These are phyloP conservation scores for Chloroceryle inda DNA, from an alignment of 2,797 vertebrate species.

Conservation along the genomic window DNA sequence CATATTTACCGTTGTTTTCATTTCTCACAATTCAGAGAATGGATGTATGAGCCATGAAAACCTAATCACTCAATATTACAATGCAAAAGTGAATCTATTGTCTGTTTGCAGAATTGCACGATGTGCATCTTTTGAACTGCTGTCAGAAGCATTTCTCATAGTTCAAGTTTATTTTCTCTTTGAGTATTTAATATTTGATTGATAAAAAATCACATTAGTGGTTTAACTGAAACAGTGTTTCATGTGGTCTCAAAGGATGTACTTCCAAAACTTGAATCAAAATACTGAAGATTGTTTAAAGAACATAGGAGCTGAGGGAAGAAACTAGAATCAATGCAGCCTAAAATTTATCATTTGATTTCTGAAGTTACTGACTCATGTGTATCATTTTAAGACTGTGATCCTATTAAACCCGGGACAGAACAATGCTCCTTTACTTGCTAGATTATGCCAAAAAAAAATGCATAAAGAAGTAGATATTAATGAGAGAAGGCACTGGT, in stretches of 20 bases:
- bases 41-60: not conserved
- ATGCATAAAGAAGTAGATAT: not conserved
- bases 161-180: slow-evolving; percentile 32
- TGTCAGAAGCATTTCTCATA: not conserved
- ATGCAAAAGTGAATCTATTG: not conserved
- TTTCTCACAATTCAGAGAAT: slow-evolving; percentile 19
- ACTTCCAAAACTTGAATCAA: slow-evolving; percentile 25
- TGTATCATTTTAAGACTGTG: not conserved
- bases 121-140: slow-evolving; percentile 15
- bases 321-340: slow-evolving; percentile 51
- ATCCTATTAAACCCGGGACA: slow-evolving; percentile 19
- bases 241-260: slow-evolving; percentile 10
- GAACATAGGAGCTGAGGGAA: not conserved
- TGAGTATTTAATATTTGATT: slow-evolving; percentile 44
- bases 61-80: not conserved
- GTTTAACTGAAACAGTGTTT: slow-evolving; percentile 48
- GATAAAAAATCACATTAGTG: slow-evolving; percentile 48
- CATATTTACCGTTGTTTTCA: slow-evolving; percentile 26
- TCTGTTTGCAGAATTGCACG: slow-evolving; percentile 3
- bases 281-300: slow-evolving; percentile 41
- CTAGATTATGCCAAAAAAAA: not conserved
- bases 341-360: slow-evolving; percentile 32
- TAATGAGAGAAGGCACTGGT: slow-evolving; percentile 28
- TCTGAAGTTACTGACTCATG: slow-evolving; percentile 11
- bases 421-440: not conserved